Percentiles rank a stretch among this genome's conserved stretches.
Conservation (phyloP, 2,797 vertebrate genomes). For the Cossypha polioptera region DNA sequence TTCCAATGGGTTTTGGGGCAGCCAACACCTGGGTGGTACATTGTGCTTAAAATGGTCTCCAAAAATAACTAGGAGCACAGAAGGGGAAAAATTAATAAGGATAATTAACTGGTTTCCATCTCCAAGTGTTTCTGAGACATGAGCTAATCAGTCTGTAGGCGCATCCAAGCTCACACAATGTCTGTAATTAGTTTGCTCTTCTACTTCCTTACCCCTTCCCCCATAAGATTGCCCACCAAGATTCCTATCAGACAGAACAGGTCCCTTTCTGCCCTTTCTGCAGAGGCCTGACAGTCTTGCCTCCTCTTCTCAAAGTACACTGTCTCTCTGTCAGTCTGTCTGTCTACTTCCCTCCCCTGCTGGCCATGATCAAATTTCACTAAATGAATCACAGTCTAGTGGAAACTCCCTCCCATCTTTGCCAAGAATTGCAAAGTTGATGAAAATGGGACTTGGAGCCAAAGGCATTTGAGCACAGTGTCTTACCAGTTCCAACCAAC, state of each 20-base stretch:
- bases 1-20: neutral
- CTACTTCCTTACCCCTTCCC: slow-evolving; percentile 23
- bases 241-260: slow-evolving; percentile 46
- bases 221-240: slow-evolving; percentile 19
- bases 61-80: slow-evolving; percentile 42
- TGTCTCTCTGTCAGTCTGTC: neutral
- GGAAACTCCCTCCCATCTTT: slow-evolving; percentile 65
- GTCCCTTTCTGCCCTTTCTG: slow-evolving; percentile 33
- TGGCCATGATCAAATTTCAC: slow-evolving; percentile 66
- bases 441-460: slow-evolving; percentile 52
- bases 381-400: slow-evolving; percentile 68
- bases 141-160: slow-evolving; percentile 50
- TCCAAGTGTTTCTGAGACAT: slow-evolving; percentile 44
- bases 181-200: slow-evolving; percentile 22
- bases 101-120: slow-evolving; percentile 51
- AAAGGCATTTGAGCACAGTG: slow-evolving; percentile 26
- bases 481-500: slow-evolving; percentile 33
- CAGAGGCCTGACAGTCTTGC: neutral
- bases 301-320: neutral
- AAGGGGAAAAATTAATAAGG: slow-evolving; percentile 47
- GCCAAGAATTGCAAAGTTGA: slow-evolving; percentile 69
- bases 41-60: slow-evolving; percentile 48
- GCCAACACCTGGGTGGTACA: slow-evolving; percentile 53
- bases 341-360: slow-evolving; percentile 40
- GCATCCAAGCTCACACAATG: neutral